Evolutionary conservation across 2,113 vertebrate species (phyloP).

Genomic region (Chamaetylas fuelleborni): DNA sequence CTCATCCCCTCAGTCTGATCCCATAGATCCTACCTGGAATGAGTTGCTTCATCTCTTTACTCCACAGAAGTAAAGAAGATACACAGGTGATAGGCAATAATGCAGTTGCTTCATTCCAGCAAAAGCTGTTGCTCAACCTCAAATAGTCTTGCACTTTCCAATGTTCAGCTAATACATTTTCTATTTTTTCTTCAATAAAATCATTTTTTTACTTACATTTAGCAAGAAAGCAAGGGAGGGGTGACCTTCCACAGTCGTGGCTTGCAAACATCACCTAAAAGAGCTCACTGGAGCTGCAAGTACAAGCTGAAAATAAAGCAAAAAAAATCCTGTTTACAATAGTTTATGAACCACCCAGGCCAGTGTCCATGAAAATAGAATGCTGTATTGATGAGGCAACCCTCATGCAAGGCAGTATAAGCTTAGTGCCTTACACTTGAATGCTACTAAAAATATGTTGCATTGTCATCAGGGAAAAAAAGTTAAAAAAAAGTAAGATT

Average conservation of each 20-base stretch:
- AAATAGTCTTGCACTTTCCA: neutral
- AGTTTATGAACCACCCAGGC: conserved; percentile 10
- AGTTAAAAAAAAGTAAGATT: neutral
- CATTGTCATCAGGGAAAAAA: neutral
- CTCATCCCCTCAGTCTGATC: neutral
- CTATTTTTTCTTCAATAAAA: neutral
- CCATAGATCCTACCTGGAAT: neutral
- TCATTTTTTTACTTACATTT: neutral
- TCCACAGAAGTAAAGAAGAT: neutral
- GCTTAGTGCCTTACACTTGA: neutral
- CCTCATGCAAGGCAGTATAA: neutral
- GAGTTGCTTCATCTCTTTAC: neutral
- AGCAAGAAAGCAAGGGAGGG: neutral
- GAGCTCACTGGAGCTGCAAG: neutral
- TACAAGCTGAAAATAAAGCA: neutral
- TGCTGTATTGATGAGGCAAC: neutral
- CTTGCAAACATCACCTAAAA: neutral
- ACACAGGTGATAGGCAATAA: neutral
- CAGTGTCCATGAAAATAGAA: conserved; percentile 40
- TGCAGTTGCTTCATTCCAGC: neutral
- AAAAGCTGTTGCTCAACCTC: neutral
- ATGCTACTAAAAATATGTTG: conserved; percentile 20
- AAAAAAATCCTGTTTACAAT: conserved; percentile 52
- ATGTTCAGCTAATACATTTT: neutral
- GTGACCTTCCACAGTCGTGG: neutral